Evolutionary conservation across 2,113 vertebrate genomes (phyloP).

Genomic region (Bucco capensis): DNA sequence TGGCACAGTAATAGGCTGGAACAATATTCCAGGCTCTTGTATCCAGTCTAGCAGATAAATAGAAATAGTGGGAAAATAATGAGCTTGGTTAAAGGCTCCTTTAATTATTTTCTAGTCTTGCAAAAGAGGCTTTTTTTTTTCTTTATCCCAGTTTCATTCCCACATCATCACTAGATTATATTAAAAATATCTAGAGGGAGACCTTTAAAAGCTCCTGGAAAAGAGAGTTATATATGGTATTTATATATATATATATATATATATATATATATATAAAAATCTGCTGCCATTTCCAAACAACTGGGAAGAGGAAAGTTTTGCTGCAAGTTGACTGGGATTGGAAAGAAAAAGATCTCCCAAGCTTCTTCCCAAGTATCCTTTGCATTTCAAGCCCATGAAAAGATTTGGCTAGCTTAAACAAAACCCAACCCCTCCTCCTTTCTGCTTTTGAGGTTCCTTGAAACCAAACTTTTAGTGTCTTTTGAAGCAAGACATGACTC

Average conservation of each 20-base stretch:
- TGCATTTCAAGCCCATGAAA: background rate
- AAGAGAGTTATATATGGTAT: background rate
- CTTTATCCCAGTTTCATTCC: background rate
- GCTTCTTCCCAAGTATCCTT: background rate
- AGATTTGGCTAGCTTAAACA: background rate
- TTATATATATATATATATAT: too few relatives aligned
- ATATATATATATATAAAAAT: too few relatives aligned
- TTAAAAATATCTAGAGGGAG: background rate
- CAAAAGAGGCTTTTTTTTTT: background rate
- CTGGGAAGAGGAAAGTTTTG: background rate
- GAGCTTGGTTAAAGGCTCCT: constrained; percentile 20
- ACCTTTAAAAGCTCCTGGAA: background rate
- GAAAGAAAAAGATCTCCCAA: background rate
- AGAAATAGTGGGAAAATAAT: constrained; percentile 19
- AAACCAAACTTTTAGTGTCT: background rate
- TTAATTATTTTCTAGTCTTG: background rate
- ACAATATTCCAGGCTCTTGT: constrained; percentile 46
- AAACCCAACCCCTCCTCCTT: background rate
- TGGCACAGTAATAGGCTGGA: constrained; percentile 47
- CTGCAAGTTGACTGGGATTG: background rate
- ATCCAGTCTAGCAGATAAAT: constrained; percentile 23
- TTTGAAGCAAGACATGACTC: background rate
- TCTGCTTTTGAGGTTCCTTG: constrained; percentile 57
- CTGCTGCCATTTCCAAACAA: background rate
- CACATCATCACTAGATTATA: background rate